These are phyloP conservation scores for Arvicanthis niloticus DNA, from an alignment of 2,113 vertebrate genomes.

Conservation along the genomic window DNA sequence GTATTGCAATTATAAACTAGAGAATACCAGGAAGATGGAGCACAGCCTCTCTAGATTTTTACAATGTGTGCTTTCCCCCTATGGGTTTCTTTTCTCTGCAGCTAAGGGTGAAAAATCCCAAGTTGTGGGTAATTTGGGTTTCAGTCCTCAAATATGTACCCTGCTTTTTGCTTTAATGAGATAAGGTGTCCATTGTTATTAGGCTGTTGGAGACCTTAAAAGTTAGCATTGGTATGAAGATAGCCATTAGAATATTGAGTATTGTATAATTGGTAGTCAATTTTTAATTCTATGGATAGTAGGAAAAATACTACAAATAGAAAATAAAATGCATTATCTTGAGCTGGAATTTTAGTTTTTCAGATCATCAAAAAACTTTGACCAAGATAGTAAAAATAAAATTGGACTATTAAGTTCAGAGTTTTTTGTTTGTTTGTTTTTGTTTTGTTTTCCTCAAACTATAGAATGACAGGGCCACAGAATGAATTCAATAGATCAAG, in stretches of 20 bases:
- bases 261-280: not conserved
- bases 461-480: not conserved
- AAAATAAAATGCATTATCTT: not conserved
- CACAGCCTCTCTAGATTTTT: not conserved
- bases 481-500: not conserved
- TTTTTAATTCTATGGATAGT: constrained; percentile 25
- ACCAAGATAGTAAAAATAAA: not conserved
- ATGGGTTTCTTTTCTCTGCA: not conserved
- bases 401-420: not conserved
- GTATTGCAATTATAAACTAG: not conserved
- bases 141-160: constrained; percentile 13
- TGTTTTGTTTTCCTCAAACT: not conserved
- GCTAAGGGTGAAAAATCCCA: not conserved
- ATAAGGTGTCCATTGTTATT: constrained; percentile 57
- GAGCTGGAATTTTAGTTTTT: not conserved
- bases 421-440: not conserved
- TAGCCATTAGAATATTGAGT: not conserved
- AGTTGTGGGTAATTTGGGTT: not conserved
- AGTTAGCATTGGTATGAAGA: not conserved
- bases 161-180: constrained; percentile 23
- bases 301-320: not conserved
- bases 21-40: not conserved
- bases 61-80: constrained; percentile 5
- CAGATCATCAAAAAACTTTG: not conserved
- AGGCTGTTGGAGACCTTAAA: constrained; percentile 45